Evolutionary conservation across 2,797 vertebrate genomes (phyloP), one percentile per base, ranked within the genome.

Genomic region (Ctenosaura bakeri): DNA sequence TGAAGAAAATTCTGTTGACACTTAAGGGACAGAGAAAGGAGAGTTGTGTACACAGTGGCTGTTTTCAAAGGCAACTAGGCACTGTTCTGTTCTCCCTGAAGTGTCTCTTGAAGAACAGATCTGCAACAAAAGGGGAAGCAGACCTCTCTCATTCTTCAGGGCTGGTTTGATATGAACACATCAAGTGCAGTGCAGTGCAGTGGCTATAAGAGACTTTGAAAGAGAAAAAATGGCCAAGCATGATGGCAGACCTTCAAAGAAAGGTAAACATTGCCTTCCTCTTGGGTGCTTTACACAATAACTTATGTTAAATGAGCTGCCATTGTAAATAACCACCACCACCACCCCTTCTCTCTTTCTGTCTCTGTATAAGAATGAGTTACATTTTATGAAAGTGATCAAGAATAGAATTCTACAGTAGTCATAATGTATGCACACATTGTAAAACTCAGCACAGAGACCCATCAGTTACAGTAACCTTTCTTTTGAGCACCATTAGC

Each of bases 401-500:
- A 93, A 84, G 38, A 82, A 52, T 0, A 0, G 38, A 2, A 1
- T 92, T 83, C 6, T 32, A n/a, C 52, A 54, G 76, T 32, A 91
- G 59, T 54, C 6, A 35, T 59, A 42, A 76, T 84, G 0, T 1
- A 26, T 59, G 38, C 88, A 82, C 79, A 10, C 42, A 16, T 74
- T 85, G 62, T 80, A 90, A 84, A 16, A 88, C 91, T 95, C 71
- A 50, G 52, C 52, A 80, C 64, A 26, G 91, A 62, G 62, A 35
- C 83, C 18, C 79, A 52, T 92, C n/a, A 18, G 10, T 91, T 83
- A 83, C 14, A 74, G 26, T 85, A 85, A 76, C 79, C 4, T n/a
- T 87, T 29, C 32, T 83, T 93, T 93, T 90, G 87, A 92, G 9
- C 71, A 46, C n/a, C 71, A 76, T 92, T 93, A 90, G 56, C 83